Conservation (phyloP, 2,113 vertebrate genomes). For the Corvus moneduloides region DNA sequence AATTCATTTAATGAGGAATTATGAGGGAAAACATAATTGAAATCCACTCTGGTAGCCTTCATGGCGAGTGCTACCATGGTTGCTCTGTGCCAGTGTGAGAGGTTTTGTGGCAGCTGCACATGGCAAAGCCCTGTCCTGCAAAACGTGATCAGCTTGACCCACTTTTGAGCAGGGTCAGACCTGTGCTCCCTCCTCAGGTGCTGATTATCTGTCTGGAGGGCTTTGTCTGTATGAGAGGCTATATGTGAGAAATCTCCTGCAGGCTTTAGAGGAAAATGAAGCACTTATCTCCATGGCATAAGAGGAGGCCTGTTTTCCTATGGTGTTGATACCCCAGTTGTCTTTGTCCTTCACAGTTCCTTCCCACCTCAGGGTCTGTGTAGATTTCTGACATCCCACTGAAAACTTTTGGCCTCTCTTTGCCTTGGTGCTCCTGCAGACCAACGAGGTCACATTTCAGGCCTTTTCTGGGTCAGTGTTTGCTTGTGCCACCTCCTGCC, state of each 20-base stretch:
- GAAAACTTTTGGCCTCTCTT: not conserved
- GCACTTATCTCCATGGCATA: not conserved
- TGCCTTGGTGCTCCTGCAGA: not conserved
- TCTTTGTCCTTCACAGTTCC: not conserved
- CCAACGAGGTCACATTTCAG: not conserved
- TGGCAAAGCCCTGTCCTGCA: not conserved
- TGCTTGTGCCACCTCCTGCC: not conserved
- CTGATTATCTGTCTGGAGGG: slow-evolving; percentile 34
- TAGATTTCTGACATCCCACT: not conserved
- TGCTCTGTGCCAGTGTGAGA: not conserved
- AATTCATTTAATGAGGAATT: not conserved
- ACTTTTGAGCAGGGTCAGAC: slow-evolving; percentile 10
- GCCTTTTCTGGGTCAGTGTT: not conserved
- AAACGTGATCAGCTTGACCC: slow-evolving; percentile 11
- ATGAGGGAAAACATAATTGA: not conserved
- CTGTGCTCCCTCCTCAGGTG: not conserved
- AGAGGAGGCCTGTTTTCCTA: not conserved
- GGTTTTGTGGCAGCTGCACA: not conserved
- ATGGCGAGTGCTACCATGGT: not conserved
- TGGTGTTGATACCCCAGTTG: not conserved
- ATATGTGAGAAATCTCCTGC: not conserved
- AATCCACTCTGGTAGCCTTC: not conserved
- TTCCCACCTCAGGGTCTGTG: not conserved
- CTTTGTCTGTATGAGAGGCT: not conserved
- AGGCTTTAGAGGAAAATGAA: not conserved